phyloP scores from a whole-genome alignment of 2,888 invertebrate genomes.

The Allolobophora icterica region DNA sequence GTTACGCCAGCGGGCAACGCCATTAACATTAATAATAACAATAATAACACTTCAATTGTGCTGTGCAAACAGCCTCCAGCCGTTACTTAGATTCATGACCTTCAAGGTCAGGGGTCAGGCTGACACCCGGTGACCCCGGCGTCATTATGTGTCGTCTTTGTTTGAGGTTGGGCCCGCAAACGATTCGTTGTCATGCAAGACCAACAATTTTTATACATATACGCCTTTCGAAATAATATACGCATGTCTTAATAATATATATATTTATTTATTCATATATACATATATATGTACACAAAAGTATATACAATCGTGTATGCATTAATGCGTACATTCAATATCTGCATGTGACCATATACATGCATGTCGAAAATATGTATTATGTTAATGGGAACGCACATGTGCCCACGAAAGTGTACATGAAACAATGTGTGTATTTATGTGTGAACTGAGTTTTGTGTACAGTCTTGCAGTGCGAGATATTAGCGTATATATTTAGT shows the following conservation, averaged over 20 bases:
- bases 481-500: too few species aligned
- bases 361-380: neutral
- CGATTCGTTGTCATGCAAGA: neutral
- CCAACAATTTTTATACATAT: neutral
- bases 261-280: too few species aligned
- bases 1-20: neutral
- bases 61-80: conserved; percentile 27
- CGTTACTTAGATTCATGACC: conserved; percentile 21
- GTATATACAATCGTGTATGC: too few species aligned
- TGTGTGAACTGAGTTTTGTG: too few species aligned
- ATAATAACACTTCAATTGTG: conserved; percentile 23
- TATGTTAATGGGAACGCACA: neutral
- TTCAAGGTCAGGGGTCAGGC: conserved; percentile 12
- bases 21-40: conserved; percentile 25
- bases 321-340: neutral
- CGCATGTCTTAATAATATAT: neutral
- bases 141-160: conserved; percentile 23
- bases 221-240: neutral
- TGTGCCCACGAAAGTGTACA: too few species aligned
- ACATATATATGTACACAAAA: too few species aligned
- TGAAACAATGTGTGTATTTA: too few species aligned
- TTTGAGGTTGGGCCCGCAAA: conserved; percentile 13
- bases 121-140: conserved; percentile 26
- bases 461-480: too few species aligned
- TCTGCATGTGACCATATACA: neutral